Evolutionary conservation across 1,140 invertebrate genomes (phyloP), one percentile per base, ranked within the genome.

Genomic region (Ectropis grisescens): DNA sequence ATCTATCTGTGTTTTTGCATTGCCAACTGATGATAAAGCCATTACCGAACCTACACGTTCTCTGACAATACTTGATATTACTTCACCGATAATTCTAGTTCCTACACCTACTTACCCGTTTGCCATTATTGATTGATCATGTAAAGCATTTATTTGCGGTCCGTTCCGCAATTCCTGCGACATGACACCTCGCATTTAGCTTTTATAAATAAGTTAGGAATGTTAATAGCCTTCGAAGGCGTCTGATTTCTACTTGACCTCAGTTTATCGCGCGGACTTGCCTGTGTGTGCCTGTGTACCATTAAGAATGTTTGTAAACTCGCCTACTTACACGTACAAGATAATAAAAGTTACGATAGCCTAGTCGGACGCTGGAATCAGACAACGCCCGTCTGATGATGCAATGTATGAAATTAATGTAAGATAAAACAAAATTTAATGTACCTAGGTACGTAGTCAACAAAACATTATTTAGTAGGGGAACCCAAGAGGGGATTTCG

Each of bases 201-300:
- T 19, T 19, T 19, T 8, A 19, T 19, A 19, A 47, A 57, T 51
- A 54, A 53, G 37, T 52, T 44, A 54, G 42, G 58, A 67, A 67
- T 62, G 49, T 62, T 58, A 62, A 66, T 57, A 56, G 46, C 57
- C 46, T 56, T 41, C 35, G 25, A 47, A 55, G 40, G 45, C 36
- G 49, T 60, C 47, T 45, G 44, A 53, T 57, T 57, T 56, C 57
- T 33, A 47, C 43, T 54, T 62, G 57, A 62, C 58, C 58, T 62
- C 52, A 34, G 24, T n/a, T n/a, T n/a, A n/a, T 38, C 37, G 24
- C 37, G 24, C 19, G 39, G 30, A 41, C 37, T 41, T 37, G 37
- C 28, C 43, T 38, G 43, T 43, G 43, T 49, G 46, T 41, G 33
- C n/a, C n/a, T n/a, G n/a, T n/a, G n/a, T n/a, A n/a, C 45, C 40